Conservation (phyloP, 2,888 invertebrate genomes). For the Leuctra nigra region DNA sequence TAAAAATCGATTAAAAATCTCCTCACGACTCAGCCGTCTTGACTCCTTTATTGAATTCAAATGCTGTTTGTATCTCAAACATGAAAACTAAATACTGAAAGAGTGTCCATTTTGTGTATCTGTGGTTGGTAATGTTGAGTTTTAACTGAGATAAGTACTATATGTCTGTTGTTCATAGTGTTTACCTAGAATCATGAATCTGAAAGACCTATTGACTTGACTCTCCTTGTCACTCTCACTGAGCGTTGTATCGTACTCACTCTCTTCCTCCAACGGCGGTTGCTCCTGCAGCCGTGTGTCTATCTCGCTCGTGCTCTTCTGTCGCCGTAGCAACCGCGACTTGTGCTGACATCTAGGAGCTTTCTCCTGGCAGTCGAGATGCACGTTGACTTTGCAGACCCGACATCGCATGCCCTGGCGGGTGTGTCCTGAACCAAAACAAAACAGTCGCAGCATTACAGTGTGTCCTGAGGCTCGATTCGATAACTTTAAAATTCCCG, state of each 20-base stretch:
- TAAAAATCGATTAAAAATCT: too few species aligned
- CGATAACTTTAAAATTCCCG: too few species aligned
- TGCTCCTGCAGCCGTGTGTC: constrained; percentile 32
- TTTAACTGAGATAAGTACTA: neutral
- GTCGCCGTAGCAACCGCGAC: constrained; percentile 72
- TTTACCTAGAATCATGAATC: neutral
- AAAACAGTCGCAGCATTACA: constrained; percentile 2
- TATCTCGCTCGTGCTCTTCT: constrained; percentile 73
- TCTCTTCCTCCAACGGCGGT: constrained; percentile 28
- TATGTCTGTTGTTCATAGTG: neutral
- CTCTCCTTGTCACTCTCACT: neutral
- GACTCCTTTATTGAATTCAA: too few species aligned
- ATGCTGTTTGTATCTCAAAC: neutral
- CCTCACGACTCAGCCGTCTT: too few species aligned
- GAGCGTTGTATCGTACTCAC: constrained; percentile 27
- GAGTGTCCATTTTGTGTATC: too few species aligned
- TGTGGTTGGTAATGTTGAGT: too few species aligned
- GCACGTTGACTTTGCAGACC: constrained; percentile 86
- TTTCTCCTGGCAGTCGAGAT: constrained; percentile 74
- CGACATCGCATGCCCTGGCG: constrained; percentile 85
- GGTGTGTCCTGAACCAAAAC: constrained; percentile 63
- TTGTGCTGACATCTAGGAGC: constrained; percentile 81
- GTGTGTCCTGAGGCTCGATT: too few species aligned
- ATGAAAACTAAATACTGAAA: too few species aligned
- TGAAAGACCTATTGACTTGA: too few species aligned